A percentile compares a stretch with the other conserved stretches of the same genome.
phyloP scores from a whole-genome alignment of 2,113 vertebrate genomes.

The Chaetodon auriga region DNA sequence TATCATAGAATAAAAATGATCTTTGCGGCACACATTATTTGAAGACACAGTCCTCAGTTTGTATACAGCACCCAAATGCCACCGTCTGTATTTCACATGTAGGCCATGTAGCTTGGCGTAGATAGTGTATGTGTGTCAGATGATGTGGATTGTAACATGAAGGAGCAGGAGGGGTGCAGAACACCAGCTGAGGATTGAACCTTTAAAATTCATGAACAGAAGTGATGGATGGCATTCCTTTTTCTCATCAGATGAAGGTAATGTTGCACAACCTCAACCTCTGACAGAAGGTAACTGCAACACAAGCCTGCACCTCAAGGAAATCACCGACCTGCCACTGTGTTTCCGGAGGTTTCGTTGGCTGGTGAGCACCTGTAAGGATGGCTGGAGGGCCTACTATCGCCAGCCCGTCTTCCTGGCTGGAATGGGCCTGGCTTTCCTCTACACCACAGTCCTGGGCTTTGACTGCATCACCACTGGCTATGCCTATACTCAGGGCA shows the following conservation, averaged over 20 bases:
- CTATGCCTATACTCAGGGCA: constrained; percentile 86
- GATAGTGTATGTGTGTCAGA: constrained; percentile 16
- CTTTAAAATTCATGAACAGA: constrained; percentile 20
- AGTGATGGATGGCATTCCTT: constrained; percentile 46
- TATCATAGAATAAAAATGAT: background rate
- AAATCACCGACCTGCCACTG: constrained; percentile 65
- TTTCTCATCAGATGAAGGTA: constrained; percentile 58
- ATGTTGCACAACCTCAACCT: constrained; percentile 43
- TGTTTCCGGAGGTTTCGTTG: constrained; percentile 73
- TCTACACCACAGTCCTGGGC: constrained; percentile 87
- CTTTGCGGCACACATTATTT: background rate
- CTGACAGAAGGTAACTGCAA: constrained; percentile 69
- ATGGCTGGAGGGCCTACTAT: constrained; percentile 85
- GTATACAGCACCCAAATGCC: background rate
- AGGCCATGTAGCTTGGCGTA: background rate
- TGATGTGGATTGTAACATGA: background rate
- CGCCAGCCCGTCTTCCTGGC: constrained; percentile 85
- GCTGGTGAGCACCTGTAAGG: constrained; percentile 79
- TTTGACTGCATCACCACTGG: constrained; percentile 88
- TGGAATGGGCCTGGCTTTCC: constrained; percentile 86
- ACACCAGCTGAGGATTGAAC: background rate
- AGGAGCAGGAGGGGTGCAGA: background rate
- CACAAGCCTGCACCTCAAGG: constrained; percentile 59
- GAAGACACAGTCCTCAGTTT: constrained; percentile 4
- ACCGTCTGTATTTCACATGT: background rate